Evolutionary conservation across 2,113 vertebrate genomes (phyloP).

Genomic region (human (Homo sapiens)): GRCh38 chr3:148766501-148767000

Average conservation of each 20-base stretch:
- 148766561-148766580: no score
- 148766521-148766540: no score
- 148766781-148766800: neutral
- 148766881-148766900: neutral
- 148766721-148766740: neutral
- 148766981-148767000: neutral
- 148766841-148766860: neutral
- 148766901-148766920: neutral
- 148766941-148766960: neutral
- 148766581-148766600: no score
- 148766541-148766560: no score
- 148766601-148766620: neutral
- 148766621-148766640: neutral
- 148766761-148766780: neutral
- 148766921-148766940: neutral
- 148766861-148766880: neutral
- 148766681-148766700: neutral
- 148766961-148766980: neutral
- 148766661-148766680: neutral
- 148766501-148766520: no score
- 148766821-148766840: neutral
- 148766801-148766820: neutral
- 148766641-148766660: neutral
- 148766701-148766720: neutral
- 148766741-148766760: neutral